Conservation (phyloP, 1,140 invertebrate species). For the Rhopalosiphum padi region DNA sequence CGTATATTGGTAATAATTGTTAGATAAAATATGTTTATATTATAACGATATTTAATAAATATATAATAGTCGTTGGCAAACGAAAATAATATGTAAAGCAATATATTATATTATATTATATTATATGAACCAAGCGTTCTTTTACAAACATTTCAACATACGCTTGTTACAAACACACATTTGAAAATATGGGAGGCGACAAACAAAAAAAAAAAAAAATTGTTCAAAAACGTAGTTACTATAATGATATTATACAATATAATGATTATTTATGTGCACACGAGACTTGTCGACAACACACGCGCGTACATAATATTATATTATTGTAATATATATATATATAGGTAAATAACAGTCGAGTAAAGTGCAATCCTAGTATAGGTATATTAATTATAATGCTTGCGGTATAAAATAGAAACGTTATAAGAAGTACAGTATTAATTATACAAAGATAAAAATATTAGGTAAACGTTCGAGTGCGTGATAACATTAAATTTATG, state of each 20-base stretch:
- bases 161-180: constrained; percentile 47
- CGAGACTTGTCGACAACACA: not conserved
- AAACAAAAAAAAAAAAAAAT: not conserved
- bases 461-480: not conserved
- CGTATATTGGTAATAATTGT: not conserved
- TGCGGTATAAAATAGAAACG: not conserved
- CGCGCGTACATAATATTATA: constrained; percentile 6
- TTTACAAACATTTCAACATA: constrained; percentile 44
- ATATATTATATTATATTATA: not conserved
- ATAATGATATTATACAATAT: not conserved
- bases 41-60: not conserved
- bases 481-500: not conserved
- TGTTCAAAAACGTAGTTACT: not conserved
- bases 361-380: not conserved
- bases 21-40: not conserved
- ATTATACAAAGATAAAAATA: not conserved
- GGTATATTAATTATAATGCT: not conserved
- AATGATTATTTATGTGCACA: not conserved
- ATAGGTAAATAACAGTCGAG: not conserved
- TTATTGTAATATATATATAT: not conserved
- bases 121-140: constrained; percentile 47
- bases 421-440: not conserved
- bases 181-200: not conserved
- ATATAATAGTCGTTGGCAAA: not conserved
- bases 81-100: not conserved